Evolutionary conservation across 2,888 invertebrate genomes (phyloP).

Genomic region (Graphium colonna): DNA sequence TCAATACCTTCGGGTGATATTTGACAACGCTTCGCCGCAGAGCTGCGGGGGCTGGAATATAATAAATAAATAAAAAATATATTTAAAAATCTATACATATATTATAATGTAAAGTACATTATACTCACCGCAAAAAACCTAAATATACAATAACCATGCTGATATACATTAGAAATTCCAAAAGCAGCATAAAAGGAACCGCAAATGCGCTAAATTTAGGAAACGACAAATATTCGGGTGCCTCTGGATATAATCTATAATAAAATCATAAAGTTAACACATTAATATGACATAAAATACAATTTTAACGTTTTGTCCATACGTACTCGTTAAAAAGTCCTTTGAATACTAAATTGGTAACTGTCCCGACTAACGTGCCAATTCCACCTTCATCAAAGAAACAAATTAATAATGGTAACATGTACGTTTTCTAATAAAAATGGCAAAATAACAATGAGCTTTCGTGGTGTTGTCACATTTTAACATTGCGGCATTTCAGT

Average conservation of each 20-base stretch:
- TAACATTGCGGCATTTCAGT: too few species aligned
- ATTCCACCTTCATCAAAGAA: slow-evolving; percentile 76
- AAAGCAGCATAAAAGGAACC: slow-evolving; percentile 52
- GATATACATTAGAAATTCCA: slow-evolving; percentile 44
- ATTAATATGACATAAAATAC: too few species aligned
- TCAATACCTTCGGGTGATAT: slow-evolving; percentile 57
- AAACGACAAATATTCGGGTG: slow-evolving; percentile 70
- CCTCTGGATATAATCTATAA: slow-evolving; percentile 78
- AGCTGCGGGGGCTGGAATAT: slow-evolving; percentile 72
- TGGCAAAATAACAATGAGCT: too few species aligned
- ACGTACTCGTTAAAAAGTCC: slow-evolving; percentile 63
- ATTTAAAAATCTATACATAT: not conserved
- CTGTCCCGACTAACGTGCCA: slow-evolving; percentile 86
- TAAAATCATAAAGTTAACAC: not conserved
- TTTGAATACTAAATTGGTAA: slow-evolving; percentile 89
- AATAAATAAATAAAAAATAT: not conserved
- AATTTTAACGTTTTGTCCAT: not conserved
- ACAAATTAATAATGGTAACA: not conserved
- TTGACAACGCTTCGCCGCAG: slow-evolving; percentile 74
- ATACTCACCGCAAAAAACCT: slow-evolving; percentile 51
- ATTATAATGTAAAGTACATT: not conserved
- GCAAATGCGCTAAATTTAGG: slow-evolving; percentile 55
- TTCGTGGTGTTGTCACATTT: too few species aligned
- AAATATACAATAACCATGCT: slow-evolving; percentile 45
- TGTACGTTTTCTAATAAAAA: too few species aligned